Conservation (phyloP, 2,797 vertebrate genomes). For the Sciaenops ocellatus region DNA sequence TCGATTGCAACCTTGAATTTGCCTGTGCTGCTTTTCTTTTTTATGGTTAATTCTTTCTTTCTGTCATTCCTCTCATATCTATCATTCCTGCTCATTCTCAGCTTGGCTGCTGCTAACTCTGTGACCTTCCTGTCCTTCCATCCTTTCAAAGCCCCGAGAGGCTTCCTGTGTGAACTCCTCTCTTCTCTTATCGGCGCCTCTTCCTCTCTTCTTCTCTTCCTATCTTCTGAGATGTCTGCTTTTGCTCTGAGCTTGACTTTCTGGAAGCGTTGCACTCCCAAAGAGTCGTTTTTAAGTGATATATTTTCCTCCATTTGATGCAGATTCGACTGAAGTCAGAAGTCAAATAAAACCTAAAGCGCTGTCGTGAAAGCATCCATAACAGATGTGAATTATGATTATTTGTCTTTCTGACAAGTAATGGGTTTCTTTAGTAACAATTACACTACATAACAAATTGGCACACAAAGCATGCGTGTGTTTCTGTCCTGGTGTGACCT, state of each 20-base stretch:
- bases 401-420: neutral
- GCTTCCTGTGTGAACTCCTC: constrained; percentile 61
- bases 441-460: constrained; percentile 12
- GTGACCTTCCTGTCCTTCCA: constrained; percentile 39
- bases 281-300: neutral
- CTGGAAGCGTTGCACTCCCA: neutral
- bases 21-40: neutral
- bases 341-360: neutral
- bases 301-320: neutral
- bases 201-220: constrained; percentile 41
- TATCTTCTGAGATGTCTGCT: constrained; percentile 61
- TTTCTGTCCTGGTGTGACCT: constrained; percentile 53
- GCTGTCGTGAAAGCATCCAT: neutral
- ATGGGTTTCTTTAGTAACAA: constrained; percentile 8
- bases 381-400: constrained; percentile 3
- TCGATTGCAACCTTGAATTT: neutral
- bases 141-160: constrained; percentile 21
- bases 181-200: constrained; percentile 55
- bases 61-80: constrained; percentile 24
- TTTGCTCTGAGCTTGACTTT: constrained; percentile 60
- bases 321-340: neutral
- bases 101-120: constrained; percentile 32
- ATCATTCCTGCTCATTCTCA: constrained; percentile 55
- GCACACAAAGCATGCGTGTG: constrained; percentile 12
- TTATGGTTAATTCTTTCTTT: neutral